A percentile compares a stretch with the other conserved stretches of the same genome.
phyloP scores from a whole-genome alignment of 2,888 invertebrate genomes.

The Melanostoma mellinum region DNA sequence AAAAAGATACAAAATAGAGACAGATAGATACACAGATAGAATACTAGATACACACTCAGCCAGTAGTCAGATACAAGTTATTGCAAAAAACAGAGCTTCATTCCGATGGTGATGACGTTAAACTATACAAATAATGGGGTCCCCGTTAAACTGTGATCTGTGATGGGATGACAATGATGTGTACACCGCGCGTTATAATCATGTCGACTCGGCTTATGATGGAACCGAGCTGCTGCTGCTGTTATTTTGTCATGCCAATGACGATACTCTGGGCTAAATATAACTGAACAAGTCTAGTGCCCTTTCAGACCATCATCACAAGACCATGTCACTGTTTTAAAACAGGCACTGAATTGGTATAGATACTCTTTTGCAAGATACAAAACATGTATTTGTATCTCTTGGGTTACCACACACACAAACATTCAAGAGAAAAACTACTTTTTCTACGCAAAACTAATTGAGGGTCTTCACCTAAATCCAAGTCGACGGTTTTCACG shows the following conservation, averaged over 20 bases:
- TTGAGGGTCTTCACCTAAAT: conserved; percentile 53
- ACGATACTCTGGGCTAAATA: conserved; percentile 51
- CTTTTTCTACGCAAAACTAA: conserved; percentile 8
- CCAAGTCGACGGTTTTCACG: conserved; percentile 41
- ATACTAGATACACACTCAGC: conserved; percentile 11
- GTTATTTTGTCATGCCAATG: conserved; percentile 10
- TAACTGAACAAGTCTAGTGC: conserved; percentile 38
- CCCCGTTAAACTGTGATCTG: conserved; percentile 24
- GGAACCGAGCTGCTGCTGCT: conserved; percentile 11
- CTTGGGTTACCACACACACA: neutral
- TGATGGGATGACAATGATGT: conserved; percentile 59
- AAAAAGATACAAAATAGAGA: conserved; percentile 5
- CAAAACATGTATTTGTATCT: conserved; percentile 17
- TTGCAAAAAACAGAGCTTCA: conserved; percentile 30
- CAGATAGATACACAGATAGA: conserved; percentile 14
- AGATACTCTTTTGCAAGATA: conserved; percentile 19
- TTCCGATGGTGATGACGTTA: conserved; percentile 36
- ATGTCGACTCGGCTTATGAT: conserved; percentile 4
- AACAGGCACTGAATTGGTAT: neutral
- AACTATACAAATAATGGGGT: conserved; percentile 11
- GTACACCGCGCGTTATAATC: neutral
- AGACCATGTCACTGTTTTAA: conserved; percentile 21
- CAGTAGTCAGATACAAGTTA: neutral
- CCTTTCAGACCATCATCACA: conserved; percentile 27
- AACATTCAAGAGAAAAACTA: neutral